phyloP scores from a whole-genome alignment of 2,113 vertebrate species.

The Gnathonemus longibarbis region DNA sequence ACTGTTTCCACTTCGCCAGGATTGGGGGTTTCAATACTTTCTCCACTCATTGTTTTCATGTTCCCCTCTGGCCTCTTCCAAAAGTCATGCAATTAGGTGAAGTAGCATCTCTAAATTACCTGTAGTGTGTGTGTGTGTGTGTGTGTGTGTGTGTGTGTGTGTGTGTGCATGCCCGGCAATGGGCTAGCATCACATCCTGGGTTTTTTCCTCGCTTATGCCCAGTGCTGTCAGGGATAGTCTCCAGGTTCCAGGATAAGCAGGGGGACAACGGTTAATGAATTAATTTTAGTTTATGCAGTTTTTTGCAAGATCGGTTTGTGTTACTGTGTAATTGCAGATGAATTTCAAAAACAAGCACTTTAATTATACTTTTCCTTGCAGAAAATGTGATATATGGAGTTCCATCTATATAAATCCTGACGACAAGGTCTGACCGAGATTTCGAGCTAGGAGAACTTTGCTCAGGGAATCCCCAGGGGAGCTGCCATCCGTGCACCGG shows the following conservation, averaged over 20 bases:
- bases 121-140: not conserved
- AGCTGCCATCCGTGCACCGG: not conserved
- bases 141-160: not conserved
- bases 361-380: not conserved
- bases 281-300: not conserved
- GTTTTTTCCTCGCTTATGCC: not conserved
- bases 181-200: not conserved
- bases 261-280: not conserved
- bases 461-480: not conserved
- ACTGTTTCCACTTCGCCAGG: not conserved
- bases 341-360: not conserved
- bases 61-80: not conserved
- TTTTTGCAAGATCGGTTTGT: not conserved
- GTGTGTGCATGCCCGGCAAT: not conserved
- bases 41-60: not conserved
- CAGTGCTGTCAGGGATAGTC: not conserved
- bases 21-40: not conserved
- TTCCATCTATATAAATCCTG: not conserved
- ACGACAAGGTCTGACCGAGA: not conserved
- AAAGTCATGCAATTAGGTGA: not conserved
- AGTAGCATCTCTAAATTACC: not conserved
- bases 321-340: not conserved
- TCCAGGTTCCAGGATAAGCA: not conserved
- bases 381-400: not conserved
- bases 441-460: not conserved